phyloP scores from a whole-genome alignment of 1,140 invertebrate species.

The Neuroterus valhalla region DNA sequence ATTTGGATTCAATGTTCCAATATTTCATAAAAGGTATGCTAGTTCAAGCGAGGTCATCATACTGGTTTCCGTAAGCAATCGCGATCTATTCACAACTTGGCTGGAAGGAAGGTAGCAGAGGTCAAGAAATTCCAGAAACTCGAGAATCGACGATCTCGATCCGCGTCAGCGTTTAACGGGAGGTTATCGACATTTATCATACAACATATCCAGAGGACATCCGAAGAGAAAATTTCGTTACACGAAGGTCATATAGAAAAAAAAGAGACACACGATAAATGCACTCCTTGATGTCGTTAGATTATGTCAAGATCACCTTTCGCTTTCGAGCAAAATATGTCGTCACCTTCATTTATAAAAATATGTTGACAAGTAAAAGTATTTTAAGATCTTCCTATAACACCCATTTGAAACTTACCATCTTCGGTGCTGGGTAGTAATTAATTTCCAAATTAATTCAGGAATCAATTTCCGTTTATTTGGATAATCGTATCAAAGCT shows the following conservation, averaged over 20 bases:
- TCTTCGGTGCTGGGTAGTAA: not conserved
- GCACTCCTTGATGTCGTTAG: slow-evolving; percentile 1
- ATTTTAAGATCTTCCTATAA: slow-evolving; percentile 22
- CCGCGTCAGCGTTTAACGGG: slow-evolving; percentile 25
- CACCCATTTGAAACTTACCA: not conserved
- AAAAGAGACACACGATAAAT: slow-evolving; percentile 13
- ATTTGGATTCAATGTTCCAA: slow-evolving; percentile 35
- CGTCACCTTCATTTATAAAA: not conserved
- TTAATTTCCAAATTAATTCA: slow-evolving; percentile 20
- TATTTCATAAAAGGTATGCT: slow-evolving; percentile 7
- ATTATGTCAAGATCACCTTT: slow-evolving; percentile 25
- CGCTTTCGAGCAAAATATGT: slow-evolving; percentile 9
- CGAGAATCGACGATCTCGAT: slow-evolving; percentile 26
- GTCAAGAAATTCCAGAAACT: slow-evolving; percentile 35
- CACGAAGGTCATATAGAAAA: not conserved
- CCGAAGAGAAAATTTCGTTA: slow-evolving; percentile 17
- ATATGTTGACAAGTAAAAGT: slow-evolving; percentile 23
- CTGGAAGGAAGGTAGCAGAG: slow-evolving; percentile 21
- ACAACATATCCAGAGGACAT: slow-evolving; percentile 23
- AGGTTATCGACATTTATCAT: slow-evolving; percentile 9
- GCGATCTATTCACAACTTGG: slow-evolving; percentile 18
- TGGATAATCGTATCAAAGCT: not conserved
- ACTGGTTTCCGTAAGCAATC: slow-evolving; percentile 31
- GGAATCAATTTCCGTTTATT: too few relatives aligned
- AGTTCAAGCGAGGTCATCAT: slow-evolving; percentile 4